Evolutionary conservation across 2,797 vertebrate genomes (phyloP), one percentile per base, ranked within the genome.

Genomic region (Pteronotus mesoamericanus): DNA sequence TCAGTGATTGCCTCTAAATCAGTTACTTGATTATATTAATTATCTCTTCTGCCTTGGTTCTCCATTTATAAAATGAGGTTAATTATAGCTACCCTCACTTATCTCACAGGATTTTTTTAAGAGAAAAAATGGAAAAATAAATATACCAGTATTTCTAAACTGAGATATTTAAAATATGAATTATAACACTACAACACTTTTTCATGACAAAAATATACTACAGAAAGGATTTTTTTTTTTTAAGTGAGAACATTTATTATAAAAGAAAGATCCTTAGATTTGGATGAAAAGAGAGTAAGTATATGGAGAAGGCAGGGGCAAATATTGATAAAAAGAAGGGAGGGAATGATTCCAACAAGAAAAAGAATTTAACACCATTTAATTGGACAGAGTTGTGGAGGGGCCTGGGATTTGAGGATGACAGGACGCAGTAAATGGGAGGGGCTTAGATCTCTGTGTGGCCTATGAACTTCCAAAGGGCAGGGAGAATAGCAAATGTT

Each of bases 1-100:
- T 89, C n/a, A 71, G 87, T 53, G 34, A 91, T 96, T 86, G 78
- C 46, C n/a, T 95, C 53, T 86, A 71, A 96, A 79, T 97, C 85
- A 89, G 57, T 86, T 85, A 92, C 79, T 95, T 96, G 94, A 94
- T 96, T 97, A 48, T 93, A 80, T 95, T 96, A 97, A 96, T 95
- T 94, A 88, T 84, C 39, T 84, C 37, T 68, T 87, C 53, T 68
- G n/a, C n/a, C 79, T 93, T 78, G 18, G 68, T 71, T 95, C 51
- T 78, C 39, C 34, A 91, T 53, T 93, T 86, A 71, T 32, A 75
- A 78, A 90, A 91, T 22, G 34, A 97, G 61, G 51, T 97, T 97
- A 96, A 90, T 96, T 95, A 94, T 53, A 96, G 61, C 89, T 90
- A 94, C 55, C 42, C 46, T 96, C 37, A 87, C 24, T 96, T 83